Percentiles rank a stretch among this genome's conserved stretches.
phyloP scores from a whole-genome alignment of 2,888 invertebrate genomes.

The Acanthosepion pharaonis region DNA sequence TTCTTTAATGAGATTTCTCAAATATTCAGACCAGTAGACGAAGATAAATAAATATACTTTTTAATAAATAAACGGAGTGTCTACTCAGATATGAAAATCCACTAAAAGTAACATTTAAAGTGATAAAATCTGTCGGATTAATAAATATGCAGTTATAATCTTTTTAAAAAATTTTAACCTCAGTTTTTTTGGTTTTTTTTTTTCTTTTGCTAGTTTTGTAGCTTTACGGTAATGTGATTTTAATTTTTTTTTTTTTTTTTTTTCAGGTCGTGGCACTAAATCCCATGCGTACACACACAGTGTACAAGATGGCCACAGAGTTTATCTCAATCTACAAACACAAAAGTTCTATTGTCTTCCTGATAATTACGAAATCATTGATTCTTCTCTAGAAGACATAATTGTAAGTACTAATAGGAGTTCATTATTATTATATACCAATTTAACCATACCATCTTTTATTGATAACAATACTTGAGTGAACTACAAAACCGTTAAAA shows the following conservation, averaged over 20 bases:
- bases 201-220: neutral
- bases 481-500: no score
- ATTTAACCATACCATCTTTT: no score
- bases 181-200: neutral
- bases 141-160: no score
- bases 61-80: no score
- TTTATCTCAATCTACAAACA: conserved; percentile 96
- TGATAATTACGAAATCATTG: conserved; percentile 99
- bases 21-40: no score
- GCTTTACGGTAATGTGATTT: neutral
- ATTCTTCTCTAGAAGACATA: conserved; percentile 96
- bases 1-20: no score
- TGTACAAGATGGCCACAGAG: conserved; percentile 97
- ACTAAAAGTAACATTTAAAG: no score
- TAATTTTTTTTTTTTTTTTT: neutral
- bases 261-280: conserved; percentile 88
- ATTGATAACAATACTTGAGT: no score
- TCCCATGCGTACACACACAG: conserved; percentile 99
- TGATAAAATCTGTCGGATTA: no score
- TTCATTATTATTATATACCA: no score
- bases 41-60: no score
- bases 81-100: no score
- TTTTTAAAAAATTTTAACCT: neutral
- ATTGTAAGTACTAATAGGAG: conserved; percentile 75
- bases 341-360: conserved; percentile 98